Evolutionary conservation across 2,888 invertebrate species (phyloP), one percentile per base, ranked within the genome.

Genomic region (Allophyes oxyacanthae): DNA sequence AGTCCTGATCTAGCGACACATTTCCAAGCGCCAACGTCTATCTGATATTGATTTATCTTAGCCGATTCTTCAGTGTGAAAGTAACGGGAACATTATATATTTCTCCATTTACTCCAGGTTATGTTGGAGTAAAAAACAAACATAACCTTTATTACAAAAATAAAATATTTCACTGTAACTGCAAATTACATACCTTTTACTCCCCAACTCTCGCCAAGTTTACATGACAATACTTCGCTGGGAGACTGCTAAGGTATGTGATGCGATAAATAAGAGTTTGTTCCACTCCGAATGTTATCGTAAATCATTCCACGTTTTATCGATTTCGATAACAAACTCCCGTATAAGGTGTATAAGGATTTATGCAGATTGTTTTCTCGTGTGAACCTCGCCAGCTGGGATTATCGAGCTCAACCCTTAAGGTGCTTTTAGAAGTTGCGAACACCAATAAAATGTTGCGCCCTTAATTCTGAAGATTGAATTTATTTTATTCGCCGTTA

Each of bases 261-360:
- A 57, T 41, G 46, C 64, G 58, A 67, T 73, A 73, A 76, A 78
- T 72, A 78, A 71, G 63, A 77, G 66, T 68, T 67, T 70, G 63
- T 57, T 56, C 57, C 49, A 61, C 54, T 61, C 57, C 53, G 55
- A 66, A 62, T 67, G 70, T 76, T 75, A 78, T 75, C 72, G 72
- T 78, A 76, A 78, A 77, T 79, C 76, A 72, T 66, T 61, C 41
- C 64, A 62, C 69, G 75, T 68, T 74, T 70, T 75, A 78, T 77
- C 73, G 78, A 75, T 74, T 51, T 44, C 65, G 49, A 59, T 71
- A 70, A 62, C 58, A 40, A 50, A 41, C 34, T 26, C 41, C 41
- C 40, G 33, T 15, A 25, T 28, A 33, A 36, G 11, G 10, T 34
- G 34, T 43, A 49, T 38, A 30, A 10, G 53, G 60, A 62, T 65